Evolutionary conservation across 2,797 vertebrate genomes (phyloP), one percentile per base, ranked within the genome.

Genomic region (Crypturellus tataupa): DNA sequence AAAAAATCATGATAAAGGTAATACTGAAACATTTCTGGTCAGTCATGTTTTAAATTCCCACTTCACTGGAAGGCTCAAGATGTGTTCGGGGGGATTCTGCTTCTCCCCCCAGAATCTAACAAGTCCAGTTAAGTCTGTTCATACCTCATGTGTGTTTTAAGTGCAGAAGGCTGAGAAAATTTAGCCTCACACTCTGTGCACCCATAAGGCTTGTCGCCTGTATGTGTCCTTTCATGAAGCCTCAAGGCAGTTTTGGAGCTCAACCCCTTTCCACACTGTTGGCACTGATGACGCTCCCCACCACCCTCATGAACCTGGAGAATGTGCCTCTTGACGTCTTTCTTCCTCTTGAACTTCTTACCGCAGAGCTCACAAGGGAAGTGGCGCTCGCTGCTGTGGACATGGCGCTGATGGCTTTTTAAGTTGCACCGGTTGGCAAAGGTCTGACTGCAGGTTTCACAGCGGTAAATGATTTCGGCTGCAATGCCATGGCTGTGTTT

Each of bases 361-460:
- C 97, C 81, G 90, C 99, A 99, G 87, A 98, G 97, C 40, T 98
- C 98, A 14, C 99, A 99, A 1, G 98, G 94, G 95, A 99, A 99
- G 58, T 98, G 99, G 49, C 99, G 98, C 96, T 99, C 99, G 1
- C 98, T 99, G 68, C 97, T 99, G 97, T 99, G 99, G n/a, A 99
- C 99, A 0, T 99, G 99, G 56, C 98, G 98, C 95, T 99, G 98
- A 25, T 99, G 99, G 97, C 99, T 98, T 97, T 99, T 99, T 63
- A 99, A 97, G 97, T 99, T 99, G 98, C 99, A 99, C 87, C 99
- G 98, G 98, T 99, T 99, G 40, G 99, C 99, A 11, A 99, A 99
- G 59, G 98, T 99, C 97, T 99, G 99, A 59, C 97, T 95, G 85
- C 99, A 99, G 78, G 98, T 98, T 73, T 99, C 98, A 4, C 99